phyloP scores from a whole-genome alignment of 2,888 invertebrate genomes.

The Plagiodera versicolora region DNA sequence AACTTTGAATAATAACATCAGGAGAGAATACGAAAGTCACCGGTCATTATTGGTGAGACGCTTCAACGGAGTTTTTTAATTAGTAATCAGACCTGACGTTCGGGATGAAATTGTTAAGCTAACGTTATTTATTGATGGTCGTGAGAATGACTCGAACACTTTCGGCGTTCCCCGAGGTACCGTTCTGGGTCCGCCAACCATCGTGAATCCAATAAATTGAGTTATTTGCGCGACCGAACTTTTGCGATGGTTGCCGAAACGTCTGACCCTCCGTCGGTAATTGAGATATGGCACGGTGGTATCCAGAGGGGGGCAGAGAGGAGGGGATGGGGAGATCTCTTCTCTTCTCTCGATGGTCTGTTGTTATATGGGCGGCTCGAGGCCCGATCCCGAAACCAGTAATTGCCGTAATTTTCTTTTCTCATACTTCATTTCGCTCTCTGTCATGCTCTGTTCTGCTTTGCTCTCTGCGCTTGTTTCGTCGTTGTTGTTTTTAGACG shows the following conservation, averaged over 20 bases:
- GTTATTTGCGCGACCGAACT: too few species aligned
- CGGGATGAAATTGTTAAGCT: constrained; percentile 20
- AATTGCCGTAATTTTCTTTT: constrained; percentile 54
- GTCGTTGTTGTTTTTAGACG: constrained; percentile 29
- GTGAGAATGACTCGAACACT: constrained; percentile 7
- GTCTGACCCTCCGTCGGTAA: constrained; percentile 35
- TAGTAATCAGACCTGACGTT: constrained; percentile 22
- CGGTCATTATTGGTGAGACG: constrained; percentile 22
- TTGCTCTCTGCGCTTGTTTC: constrained; percentile 43
- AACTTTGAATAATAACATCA: constrained; percentile 32
- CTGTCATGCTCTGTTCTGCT: too few species aligned
- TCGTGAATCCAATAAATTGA: too few species aligned
- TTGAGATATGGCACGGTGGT: constrained; percentile 55
- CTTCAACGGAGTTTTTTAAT: constrained; percentile 22
- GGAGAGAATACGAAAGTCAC: constrained; percentile 27
- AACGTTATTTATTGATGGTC: constrained; percentile 14
- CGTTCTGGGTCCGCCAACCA: background rate
- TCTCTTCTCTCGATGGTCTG: constrained; percentile 44
- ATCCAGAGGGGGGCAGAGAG: constrained; percentile 29
- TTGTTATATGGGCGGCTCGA: constrained; percentile 54
- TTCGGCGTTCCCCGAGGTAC: background rate
- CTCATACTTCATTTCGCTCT: constrained; percentile 51
- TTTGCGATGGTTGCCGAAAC: constrained; percentile 20
- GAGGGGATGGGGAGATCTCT: constrained; percentile 35
- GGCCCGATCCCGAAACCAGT: constrained; percentile 52